These are phyloP conservation scores for Amia ocellicauda DNA, from an alignment of 2,113 vertebrate species.

Conservation along the genomic window DNA sequence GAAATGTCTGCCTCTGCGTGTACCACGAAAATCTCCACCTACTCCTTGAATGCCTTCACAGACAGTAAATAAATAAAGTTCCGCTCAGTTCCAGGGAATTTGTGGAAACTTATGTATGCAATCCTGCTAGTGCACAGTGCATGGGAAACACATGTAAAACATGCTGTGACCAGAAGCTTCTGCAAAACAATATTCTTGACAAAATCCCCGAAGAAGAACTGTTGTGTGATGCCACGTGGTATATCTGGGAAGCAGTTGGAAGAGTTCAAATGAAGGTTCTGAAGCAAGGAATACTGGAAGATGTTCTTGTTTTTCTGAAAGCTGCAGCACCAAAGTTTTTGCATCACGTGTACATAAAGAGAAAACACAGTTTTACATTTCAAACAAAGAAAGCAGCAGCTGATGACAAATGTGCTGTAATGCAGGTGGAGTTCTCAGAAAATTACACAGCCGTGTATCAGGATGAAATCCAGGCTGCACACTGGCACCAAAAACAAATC, in stretches of 20 bases:
- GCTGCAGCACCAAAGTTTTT: too few relatives aligned
- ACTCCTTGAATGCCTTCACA: not conserved
- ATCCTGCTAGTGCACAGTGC: not conserved
- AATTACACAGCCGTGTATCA: conserved; percentile 19
- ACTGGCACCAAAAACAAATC: conserved; percentile 9
- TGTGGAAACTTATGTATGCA: not conserved
- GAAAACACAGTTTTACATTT: conserved; percentile 8
- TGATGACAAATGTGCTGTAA: not conserved
- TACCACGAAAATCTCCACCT: not conserved
- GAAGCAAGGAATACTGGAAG: not conserved
- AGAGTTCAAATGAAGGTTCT: conserved; percentile 3
- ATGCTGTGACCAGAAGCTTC: not conserved
- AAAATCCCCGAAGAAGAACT: conserved; percentile 14
- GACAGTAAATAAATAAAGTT: not conserved
- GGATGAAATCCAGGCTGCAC: conserved; percentile 22
- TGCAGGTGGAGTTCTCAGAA: conserved; percentile 16
- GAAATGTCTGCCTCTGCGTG: conserved; percentile 14
- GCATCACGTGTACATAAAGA: too few relatives aligned
- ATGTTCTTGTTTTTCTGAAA: too few relatives aligned
- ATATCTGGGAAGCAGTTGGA: conserved; percentile 3
- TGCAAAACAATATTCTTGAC: not conserved
- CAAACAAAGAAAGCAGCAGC: conserved; percentile 6
- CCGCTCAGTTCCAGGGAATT: not conserved
- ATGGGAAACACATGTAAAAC: conserved; percentile 3
- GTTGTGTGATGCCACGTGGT: not conserved